Base-by-base conservation (phyloP, 2,797 vertebrate genomes). In the Cyprinodon diabolis region DNA sequence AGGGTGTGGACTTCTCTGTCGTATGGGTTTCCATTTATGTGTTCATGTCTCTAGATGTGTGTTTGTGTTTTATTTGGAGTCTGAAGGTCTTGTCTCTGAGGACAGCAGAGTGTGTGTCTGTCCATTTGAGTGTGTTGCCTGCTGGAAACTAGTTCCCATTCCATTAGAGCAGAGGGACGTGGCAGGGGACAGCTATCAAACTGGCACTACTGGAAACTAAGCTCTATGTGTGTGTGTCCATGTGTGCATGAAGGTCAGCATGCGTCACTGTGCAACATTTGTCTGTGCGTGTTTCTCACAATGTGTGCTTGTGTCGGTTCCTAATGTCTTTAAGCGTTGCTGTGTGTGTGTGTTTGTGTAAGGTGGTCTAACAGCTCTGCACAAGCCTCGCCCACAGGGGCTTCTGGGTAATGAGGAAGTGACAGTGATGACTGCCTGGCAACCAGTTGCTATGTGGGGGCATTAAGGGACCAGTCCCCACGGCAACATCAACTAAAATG, bases 371-470 rank as follows among this genome's bases (percentile, higher is more conserved):
- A 86, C 84, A 91, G 89, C 85, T 84, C 88, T 23, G 75, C 66
- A 47, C 71, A 79, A 85, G 78, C 69, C 54, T 71, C 78, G 82
- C 89, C 90, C 92, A 85, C 72, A 84, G 87, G 90, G 92, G 88
- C 71, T 91, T 94, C 83, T 94, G 91, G 92, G 92, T 94, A 93
- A 95, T 95, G 91, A 94, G 93, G 89, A 94, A 93, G 93, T 93
- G 94, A 95, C 93, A 93, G 88, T 93, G 94, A 95, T 91, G 90
- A 86, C 91, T 93, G 88, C 87, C 76, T 91, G 89, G 91, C 92
- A 93, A 93, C 91, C 87, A 84, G 86, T 92, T 90, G 86, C 90
- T 91, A 91, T 84, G 87, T 65, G 80, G 86, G 90, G 90, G 86
- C 88, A 86, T 87, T 86, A 69, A 86, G 75, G 80, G 89, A 87